Evolutionary conservation across 2,113 vertebrate genomes (phyloP).

Genomic region (Sturnira hondurensis): DNA sequence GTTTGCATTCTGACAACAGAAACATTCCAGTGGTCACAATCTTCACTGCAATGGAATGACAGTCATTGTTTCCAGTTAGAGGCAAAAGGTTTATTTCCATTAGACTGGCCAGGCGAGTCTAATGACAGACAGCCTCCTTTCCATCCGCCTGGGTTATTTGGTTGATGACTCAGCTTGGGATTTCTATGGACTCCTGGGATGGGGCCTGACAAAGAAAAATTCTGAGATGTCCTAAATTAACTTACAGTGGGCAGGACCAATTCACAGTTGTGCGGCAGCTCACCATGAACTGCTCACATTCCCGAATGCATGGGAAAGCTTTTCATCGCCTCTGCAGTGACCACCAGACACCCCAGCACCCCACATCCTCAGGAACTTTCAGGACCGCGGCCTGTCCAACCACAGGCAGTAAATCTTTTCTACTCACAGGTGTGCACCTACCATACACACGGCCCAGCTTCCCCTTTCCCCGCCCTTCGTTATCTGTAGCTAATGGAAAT

Average conservation of each 20-base stretch:
- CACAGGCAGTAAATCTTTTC: not conserved
- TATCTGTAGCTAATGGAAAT: not conserved
- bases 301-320: not conserved
- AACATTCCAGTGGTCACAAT: not conserved
- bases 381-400: not conserved
- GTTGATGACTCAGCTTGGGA: not conserved
- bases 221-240: not conserved
- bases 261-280: not conserved
- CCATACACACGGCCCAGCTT: not conserved
- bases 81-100: slow-evolving; percentile 28
- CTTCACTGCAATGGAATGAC: not conserved
- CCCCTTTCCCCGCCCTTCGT: too few relatives aligned
- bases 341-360: too few relatives aligned
- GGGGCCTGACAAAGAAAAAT: not conserved
- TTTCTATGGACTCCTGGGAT: not conserved
- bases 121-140: not conserved
- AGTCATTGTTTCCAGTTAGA: not conserved
- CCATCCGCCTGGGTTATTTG: slow-evolving; percentile 22
- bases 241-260: not conserved
- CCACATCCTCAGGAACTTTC: not conserved
- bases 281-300: not conserved
- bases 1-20: slow-evolving; percentile 15
- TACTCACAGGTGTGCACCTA: not conserved
- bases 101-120: not conserved
- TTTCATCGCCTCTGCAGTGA: not conserved